phyloP scores from a whole-genome alignment of 2,888 invertebrate species.

The Cosmopolites sordidus region DNA sequence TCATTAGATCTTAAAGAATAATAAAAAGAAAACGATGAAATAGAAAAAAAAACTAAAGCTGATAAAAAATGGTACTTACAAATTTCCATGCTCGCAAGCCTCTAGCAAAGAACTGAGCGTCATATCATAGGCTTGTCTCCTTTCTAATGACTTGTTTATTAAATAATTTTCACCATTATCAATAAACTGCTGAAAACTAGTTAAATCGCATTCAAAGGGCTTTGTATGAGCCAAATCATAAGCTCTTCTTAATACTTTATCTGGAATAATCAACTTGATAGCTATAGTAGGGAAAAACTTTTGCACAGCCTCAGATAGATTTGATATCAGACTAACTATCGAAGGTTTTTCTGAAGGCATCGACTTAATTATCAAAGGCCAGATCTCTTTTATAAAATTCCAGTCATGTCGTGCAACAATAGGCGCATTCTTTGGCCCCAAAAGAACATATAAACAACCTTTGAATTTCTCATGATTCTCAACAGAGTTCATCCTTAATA shows the following conservation, averaged over 20 bases:
- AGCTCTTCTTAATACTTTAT: constrained; percentile 52
- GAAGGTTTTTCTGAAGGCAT: constrained; percentile 83
- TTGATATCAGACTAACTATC: constrained; percentile 63
- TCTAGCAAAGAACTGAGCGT: constrained; percentile 52
- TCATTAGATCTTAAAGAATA: background rate
- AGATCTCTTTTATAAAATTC: constrained; percentile 64
- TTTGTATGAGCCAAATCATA: constrained; percentile 47
- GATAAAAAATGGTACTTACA: no score
- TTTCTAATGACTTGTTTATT: constrained; percentile 47
- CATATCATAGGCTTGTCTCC: constrained; percentile 52
- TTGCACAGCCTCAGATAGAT: constrained; percentile 53
- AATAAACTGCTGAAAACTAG: constrained; percentile 46
- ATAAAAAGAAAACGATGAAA: background rate
- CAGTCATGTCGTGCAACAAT: constrained; percentile 72
- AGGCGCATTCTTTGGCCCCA: constrained; percentile 62
- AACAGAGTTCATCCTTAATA: constrained; percentile 58
- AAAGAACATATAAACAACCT: constrained; percentile 73
- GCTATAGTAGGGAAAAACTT: constrained; percentile 61
- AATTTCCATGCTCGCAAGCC: constrained; percentile 54
- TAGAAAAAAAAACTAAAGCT: no score
- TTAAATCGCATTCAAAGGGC: constrained; percentile 44
- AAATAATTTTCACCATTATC: constrained; percentile 44
- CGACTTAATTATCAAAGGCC: constrained; percentile 74
- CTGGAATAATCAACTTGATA: constrained; percentile 56
- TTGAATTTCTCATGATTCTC: constrained; percentile 67